Conservation (phyloP, 2,888 invertebrate genomes). For the Hoplodrina ambigua region DNA sequence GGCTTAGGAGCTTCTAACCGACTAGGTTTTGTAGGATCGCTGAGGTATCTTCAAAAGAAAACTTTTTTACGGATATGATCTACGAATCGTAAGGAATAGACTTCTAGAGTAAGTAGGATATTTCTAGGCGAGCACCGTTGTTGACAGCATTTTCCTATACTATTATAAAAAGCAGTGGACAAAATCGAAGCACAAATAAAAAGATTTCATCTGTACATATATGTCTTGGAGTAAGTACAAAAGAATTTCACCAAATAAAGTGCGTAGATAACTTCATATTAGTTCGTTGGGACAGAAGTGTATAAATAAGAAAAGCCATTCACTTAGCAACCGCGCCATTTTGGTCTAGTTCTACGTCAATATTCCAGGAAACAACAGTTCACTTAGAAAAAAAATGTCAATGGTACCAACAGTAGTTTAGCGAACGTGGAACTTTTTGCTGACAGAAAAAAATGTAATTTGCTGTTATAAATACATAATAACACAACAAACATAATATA, state of each 20-base stretch:
- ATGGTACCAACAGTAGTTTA: conserved; percentile 12
- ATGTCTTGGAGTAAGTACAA: too few relatives aligned
- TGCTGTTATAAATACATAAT: conserved; percentile 40
- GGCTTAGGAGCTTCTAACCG: neutral
- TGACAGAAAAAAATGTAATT: conserved; percentile 33
- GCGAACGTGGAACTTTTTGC: conserved; percentile 5
- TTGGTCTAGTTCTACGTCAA: neutral
- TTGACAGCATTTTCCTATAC: too few relatives aligned
- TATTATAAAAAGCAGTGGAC: too few relatives aligned
- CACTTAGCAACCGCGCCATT: neutral
- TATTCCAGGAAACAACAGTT: conserved; percentile 1
- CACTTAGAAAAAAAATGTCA: conserved; percentile 10
- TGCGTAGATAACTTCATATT: neutral
- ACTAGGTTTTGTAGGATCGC: neutral
- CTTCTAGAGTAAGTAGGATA: neutral
- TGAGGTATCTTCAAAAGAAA: neutral
- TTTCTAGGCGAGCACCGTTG: too few relatives aligned
- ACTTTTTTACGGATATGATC: neutral
- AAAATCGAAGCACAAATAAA: too few relatives aligned
- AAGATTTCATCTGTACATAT: too few relatives aligned
- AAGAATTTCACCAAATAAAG: too few relatives aligned
- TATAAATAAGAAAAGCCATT: neutral
- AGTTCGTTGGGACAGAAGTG: neutral
- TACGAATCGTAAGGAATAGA: neutral
- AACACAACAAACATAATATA: neutral